These are phyloP conservation scores for Amphipyra tragopoginis DNA, from an alignment of 2,888 invertebrate species.

Conservation along the genomic window DNA sequence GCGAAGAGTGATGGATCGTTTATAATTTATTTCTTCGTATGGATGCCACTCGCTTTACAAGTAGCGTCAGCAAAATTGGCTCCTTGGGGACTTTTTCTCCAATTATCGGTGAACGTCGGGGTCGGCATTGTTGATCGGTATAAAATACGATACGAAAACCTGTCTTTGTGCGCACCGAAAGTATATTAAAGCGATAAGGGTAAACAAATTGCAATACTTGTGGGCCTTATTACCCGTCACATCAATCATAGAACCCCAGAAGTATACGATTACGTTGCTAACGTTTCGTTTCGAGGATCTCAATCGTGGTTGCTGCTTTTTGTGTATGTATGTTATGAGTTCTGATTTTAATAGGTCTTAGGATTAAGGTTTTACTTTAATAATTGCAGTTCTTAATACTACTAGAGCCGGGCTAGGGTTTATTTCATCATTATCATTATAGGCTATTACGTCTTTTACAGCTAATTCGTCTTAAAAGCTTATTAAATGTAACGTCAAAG, in stretches of 20 bases:
- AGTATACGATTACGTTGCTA: conserved; percentile 77
- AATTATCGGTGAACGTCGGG: conserved; percentile 82
- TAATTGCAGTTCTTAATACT: too few relatives aligned
- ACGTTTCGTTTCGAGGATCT: conserved; percentile 65
- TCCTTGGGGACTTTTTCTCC: conserved; percentile 85
- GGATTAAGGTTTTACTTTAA: background rate
- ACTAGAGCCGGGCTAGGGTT: too few relatives aligned
- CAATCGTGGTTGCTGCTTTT: conserved; percentile 58
- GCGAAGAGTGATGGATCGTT: conserved; percentile 76
- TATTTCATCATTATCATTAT: too few relatives aligned
- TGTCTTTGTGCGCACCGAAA: conserved; percentile 74
- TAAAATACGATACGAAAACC: conserved; percentile 82
- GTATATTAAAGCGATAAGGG: conserved; percentile 86
- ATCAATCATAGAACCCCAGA: conserved; percentile 86
- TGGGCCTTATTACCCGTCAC: conserved; percentile 87
- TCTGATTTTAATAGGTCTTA: conserved; percentile 25
- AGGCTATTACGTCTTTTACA: too few relatives aligned
- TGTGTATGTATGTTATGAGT: conserved; percentile 21
- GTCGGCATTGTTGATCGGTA: conserved; percentile 84
- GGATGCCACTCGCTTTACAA: conserved; percentile 66
- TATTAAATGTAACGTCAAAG: too few relatives aligned
- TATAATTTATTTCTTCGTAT: conserved; percentile 77
- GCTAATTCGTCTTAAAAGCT: too few relatives aligned
- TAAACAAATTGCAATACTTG: conserved; percentile 89
- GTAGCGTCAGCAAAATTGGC: conserved; percentile 82